These are phyloP conservation scores for Vollenhovia emeryi DNA, from an alignment of 1,140 invertebrate species.

Conservation along the genomic window DNA sequence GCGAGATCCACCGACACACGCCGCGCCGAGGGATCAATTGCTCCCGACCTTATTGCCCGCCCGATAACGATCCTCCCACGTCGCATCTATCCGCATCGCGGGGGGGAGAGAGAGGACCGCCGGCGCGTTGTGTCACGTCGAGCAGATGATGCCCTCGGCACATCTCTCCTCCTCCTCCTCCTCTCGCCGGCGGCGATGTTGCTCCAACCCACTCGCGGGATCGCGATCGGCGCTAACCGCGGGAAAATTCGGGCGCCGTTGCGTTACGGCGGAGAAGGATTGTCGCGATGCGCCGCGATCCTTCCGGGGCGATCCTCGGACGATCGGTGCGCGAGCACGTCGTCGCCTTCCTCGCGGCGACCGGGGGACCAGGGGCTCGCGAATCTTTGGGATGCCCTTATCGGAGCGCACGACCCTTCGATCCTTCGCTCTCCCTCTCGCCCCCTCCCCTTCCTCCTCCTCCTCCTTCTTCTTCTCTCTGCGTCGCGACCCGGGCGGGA, in stretches of 20 bases:
- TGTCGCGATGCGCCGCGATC: neutral
- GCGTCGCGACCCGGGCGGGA: constrained; percentile 25
- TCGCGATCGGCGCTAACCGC: neutral
- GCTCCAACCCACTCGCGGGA: constrained; percentile 15
- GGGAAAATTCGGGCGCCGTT: neutral
- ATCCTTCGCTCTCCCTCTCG: neutral
- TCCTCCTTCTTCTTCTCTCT: neutral
- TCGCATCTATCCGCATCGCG: neutral
- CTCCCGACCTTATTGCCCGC: neutral
- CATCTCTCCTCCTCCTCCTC: neutral
- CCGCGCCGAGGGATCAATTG: constrained; percentile 32
- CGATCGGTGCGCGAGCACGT: constrained; percentile 1
- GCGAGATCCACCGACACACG: constrained; percentile 27
- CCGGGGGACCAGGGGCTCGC: neutral
- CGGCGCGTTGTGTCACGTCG: constrained; percentile 3
- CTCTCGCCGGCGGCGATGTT: neutral
- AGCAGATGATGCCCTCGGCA: constrained; percentile 9
- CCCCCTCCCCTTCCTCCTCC: neutral
- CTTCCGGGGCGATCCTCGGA: neutral
- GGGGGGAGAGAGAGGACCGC: neutral
- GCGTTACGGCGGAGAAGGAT: no score
- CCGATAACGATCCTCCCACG: neutral
- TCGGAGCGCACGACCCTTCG: constrained; percentile 22
- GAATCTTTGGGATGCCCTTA: neutral
- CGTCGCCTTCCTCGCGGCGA: neutral